Percentiles rank a stretch among this genome's conserved stretches.
Conservation (phyloP, 2,888 invertebrate genomes). For the Andrena flavipes region DNA sequence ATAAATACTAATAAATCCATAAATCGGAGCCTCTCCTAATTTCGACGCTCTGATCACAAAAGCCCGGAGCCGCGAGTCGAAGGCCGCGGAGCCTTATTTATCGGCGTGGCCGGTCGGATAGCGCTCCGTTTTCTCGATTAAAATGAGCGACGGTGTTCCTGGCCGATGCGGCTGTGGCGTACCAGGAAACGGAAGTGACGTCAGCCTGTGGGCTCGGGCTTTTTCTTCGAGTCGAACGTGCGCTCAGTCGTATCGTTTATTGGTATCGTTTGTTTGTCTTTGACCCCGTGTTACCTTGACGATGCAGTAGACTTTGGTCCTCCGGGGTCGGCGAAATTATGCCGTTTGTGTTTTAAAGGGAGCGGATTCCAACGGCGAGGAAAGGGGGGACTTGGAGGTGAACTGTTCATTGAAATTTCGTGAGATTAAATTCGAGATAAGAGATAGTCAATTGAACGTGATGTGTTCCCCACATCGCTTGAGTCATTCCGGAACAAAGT, state of each 20-base stretch:
- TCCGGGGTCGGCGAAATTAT: neutral
- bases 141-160: slow-evolving; percentile 77
- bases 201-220: slow-evolving; percentile 67
- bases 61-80: neutral
- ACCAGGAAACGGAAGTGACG: slow-evolving; percentile 83
- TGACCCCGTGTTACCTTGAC: slow-evolving; percentile 44
- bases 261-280: slow-evolving; percentile 79
- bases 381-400: neutral
- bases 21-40: slow-evolving; percentile 41
- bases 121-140: slow-evolving; percentile 71
- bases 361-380: neutral
- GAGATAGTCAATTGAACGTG: too few species aligned
- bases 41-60: slow-evolving; percentile 32
- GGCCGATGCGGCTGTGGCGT: slow-evolving; percentile 49
- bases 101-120: slow-evolving; percentile 50
- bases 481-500: too few species aligned
- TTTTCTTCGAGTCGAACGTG: slow-evolving; percentile 61
- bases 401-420: neutral
- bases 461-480: too few species aligned
- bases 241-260: slow-evolving; percentile 77
- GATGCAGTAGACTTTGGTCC: slow-evolving; percentile 35
- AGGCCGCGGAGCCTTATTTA: slow-evolving; percentile 41
- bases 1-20: too few species aligned
- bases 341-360: neutral
- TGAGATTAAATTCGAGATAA: neutral